These are phyloP conservation scores for Delichon dasypus DNA, from an alignment of 2,797 vertebrate genomes.

Conservation along the genomic window DNA sequence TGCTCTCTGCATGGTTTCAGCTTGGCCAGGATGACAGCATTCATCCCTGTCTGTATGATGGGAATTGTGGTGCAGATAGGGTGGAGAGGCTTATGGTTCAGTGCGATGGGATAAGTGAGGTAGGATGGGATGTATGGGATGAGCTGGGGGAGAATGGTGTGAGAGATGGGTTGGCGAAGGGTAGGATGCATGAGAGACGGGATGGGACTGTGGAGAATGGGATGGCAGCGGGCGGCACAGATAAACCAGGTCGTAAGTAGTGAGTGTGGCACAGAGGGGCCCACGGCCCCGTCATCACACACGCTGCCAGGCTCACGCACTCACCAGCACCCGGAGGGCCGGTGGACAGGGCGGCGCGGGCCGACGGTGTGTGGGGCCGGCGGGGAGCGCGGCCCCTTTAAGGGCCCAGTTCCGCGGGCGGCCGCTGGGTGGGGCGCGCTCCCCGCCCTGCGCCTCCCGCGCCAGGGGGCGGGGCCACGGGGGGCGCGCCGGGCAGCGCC, in stretches of 20 bases:
- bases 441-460: background rate
- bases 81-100: fast-evolving
- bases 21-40: background rate
- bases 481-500: background rate
- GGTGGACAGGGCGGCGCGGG: background rate
- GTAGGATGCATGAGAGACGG: background rate
- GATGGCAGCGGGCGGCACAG: background rate
- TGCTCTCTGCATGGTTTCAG: background rate
- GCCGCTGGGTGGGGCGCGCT: slow-evolving; percentile 72
- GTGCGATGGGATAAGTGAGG: background rate
- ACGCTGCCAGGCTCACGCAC: background rate
- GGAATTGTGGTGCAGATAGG: background rate
- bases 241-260: background rate
- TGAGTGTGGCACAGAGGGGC: background rate
- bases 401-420: background rate
- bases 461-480: background rate
- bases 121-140: background rate
- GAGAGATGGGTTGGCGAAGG: no score
- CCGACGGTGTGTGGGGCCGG: background rate
- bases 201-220: background rate
- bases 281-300: background rate
- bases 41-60: fast-evolving
- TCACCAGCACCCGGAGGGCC: background rate
- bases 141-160: background rate
- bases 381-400: background rate